Conservation (phyloP, 1,140 invertebrate genomes). For the Sogatella furcifera region DNA sequence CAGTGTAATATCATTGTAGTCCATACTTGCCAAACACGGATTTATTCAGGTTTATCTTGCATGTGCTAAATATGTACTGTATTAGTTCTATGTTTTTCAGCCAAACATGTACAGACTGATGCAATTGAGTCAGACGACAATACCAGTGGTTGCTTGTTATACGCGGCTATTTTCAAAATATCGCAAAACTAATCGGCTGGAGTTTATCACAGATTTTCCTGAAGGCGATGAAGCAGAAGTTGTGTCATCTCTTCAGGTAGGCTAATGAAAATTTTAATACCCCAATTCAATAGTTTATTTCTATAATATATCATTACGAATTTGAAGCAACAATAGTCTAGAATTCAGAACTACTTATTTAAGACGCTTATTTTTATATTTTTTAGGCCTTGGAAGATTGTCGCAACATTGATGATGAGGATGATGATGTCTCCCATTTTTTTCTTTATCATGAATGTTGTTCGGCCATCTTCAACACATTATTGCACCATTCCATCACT, state of each 20-base stretch:
- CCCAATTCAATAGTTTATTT: not conserved
- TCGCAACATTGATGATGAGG: no score
- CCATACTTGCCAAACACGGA: not conserved
- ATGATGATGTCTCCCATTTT: no score
- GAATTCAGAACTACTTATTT: not conserved
- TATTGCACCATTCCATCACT: no score
- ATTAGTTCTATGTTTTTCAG: slow-evolving; percentile 38
- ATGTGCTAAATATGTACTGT: no score
- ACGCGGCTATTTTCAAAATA: slow-evolving; percentile 67
- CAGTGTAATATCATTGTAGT: no score
- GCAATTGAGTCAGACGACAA: slow-evolving; percentile 70
- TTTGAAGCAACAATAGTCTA: not conserved
- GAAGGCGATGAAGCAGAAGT: slow-evolving; percentile 75
- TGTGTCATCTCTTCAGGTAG: slow-evolving; percentile 75
- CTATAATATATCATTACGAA: not conserved
- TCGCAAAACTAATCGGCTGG: slow-evolving; percentile 69
- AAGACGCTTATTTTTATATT: no score
- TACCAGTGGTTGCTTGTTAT: slow-evolving; percentile 63
- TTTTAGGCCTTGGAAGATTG: no score
- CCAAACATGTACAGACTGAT: slow-evolving; percentile 82
- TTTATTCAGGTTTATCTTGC: no score
- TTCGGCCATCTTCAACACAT: no score
- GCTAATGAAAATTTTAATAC: slow-evolving; percentile 5
- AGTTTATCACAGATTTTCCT: slow-evolving; percentile 85
- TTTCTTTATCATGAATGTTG: no score